Conservation (phyloP, 2,888 invertebrate species). For the Fragum sueziense region DNA sequence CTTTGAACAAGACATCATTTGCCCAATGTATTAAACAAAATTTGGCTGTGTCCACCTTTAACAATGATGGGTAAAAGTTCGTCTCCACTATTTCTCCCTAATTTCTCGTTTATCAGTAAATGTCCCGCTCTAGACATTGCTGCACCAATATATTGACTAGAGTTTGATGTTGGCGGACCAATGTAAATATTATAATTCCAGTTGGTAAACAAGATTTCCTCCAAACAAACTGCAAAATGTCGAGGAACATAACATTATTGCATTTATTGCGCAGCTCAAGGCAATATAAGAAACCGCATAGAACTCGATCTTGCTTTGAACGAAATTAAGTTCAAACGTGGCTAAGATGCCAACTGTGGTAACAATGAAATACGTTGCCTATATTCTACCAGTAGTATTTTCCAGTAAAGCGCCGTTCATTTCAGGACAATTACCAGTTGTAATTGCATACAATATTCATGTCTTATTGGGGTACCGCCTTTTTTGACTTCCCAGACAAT, state of each 20-base stretch:
- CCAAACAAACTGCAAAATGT: neutral
- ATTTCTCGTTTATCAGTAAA: neutral
- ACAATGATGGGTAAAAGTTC: too few species aligned
- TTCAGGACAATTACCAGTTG: neutral
- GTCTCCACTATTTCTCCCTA: too few species aligned
- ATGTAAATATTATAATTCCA: conserved; percentile 2
- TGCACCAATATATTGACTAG: neutral
- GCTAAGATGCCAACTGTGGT: too few species aligned
- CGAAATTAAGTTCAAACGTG: too few species aligned
- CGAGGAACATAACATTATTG: neutral
- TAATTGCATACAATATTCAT: conserved; percentile 13
- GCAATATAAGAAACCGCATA: neutral
- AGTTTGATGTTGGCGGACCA: neutral
- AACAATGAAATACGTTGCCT: too few species aligned
- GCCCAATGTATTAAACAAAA: too few species aligned
- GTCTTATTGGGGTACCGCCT: neutral
- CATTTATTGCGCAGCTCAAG: too few species aligned
- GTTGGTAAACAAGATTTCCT: neutral
- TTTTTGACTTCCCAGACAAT: neutral
- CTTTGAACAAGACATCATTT: too few species aligned
- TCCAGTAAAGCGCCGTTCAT: neutral
- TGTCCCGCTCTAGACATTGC: neutral
- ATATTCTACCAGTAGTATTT: too few species aligned
- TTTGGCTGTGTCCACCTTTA: too few species aligned
- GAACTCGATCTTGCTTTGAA: neutral